phyloP scores from a whole-genome alignment of 1,140 invertebrate genomes.

The Pectinophora gossypiella region DNA sequence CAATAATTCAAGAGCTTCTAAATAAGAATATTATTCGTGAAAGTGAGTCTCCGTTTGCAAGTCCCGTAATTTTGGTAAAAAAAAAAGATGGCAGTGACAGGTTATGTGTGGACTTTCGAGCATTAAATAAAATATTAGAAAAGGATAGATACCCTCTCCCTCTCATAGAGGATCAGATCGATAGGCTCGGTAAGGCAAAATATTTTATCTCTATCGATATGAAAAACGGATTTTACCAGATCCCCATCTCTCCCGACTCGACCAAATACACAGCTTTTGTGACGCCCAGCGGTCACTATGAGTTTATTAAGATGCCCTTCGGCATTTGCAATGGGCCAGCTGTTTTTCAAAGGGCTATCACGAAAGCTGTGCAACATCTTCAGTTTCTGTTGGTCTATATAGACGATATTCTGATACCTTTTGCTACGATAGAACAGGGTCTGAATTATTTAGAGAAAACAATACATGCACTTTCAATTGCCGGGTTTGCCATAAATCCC shows the following conservation, averaged over 20 bases:
- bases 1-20: slow-evolving; percentile 13
- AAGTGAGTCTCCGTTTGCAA: slow-evolving; percentile 19
- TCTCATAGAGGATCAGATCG: slow-evolving; percentile 34
- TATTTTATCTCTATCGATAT: slow-evolving; percentile 11
- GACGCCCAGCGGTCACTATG: slow-evolving; percentile 19
- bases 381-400: not conserved
- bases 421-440: not conserved
- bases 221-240: slow-evolving; percentile 8
- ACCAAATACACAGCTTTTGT: slow-evolving; percentile 30
- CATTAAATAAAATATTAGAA: slow-evolving; percentile 27
- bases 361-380: not conserved
- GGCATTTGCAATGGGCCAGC: slow-evolving; percentile 13
- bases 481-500: slow-evolving; percentile 5
- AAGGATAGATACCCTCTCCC: slow-evolving; percentile 69
- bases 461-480: not conserved
- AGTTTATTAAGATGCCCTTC: slow-evolving; percentile 33
- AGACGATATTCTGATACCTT: not conserved
- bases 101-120: slow-evolving; percentile 5
- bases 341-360: not conserved
- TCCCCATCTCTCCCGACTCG: slow-evolving; percentile 22
- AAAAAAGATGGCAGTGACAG: slow-evolving; percentile 25
- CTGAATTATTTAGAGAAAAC: not conserved
- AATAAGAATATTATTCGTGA: slow-evolving; percentile 9
- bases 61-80: slow-evolving; percentile 19
- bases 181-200: slow-evolving; percentile 18